Evolutionary conservation across 2,113 vertebrate species (phyloP), one percentile per base, ranked within the genome.

Genomic region (Phylloscopus whistleri): DNA sequence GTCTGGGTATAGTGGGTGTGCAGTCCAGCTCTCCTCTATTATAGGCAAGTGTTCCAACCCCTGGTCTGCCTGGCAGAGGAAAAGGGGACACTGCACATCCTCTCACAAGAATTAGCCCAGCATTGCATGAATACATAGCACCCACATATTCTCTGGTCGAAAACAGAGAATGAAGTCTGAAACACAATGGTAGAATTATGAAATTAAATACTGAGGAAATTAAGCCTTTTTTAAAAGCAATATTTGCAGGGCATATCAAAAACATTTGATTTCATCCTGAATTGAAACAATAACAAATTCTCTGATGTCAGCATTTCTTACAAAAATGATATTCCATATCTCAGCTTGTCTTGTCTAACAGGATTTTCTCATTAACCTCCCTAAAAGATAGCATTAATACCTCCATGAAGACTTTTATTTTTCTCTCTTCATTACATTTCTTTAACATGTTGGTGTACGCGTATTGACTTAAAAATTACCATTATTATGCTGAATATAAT

Each of bases 341-440:
- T 94, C 43, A 89, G 56, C 21, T 4, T 0, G 58, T 84, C 90
- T 91, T 75, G 62, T 87, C 73, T 70, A 89, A 63, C 60, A 86
- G 46, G 46, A 86, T 93, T 96, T 96, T 81, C 80, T 93, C 64
- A 92, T 85, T 93, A 88, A 51, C 7, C 22, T 79, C 31, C 49
- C 60, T 69, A 90, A 89, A 94, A 85, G 81, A 69, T 33, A 92
- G 11, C 51, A 66, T 73, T 90, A 83, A 53, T 58, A 76, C n/a
- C n/a, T 80, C 53, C 48, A 49, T 30, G 24, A 90, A 88, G 41
- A 39, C 21, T 84, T 88, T 39, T 39, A 11, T 78, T 95, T 93
- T 93, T 60, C 82, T 93, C 22, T 81, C 63, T 76, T 82, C 15
- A 27, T 94, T 76, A 56, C 27, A 30, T 76, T 88, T 94, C 44